Evolutionary conservation across 1,140 invertebrate genomes (phyloP).

Genomic region (Antheraea mylitta): DNA sequence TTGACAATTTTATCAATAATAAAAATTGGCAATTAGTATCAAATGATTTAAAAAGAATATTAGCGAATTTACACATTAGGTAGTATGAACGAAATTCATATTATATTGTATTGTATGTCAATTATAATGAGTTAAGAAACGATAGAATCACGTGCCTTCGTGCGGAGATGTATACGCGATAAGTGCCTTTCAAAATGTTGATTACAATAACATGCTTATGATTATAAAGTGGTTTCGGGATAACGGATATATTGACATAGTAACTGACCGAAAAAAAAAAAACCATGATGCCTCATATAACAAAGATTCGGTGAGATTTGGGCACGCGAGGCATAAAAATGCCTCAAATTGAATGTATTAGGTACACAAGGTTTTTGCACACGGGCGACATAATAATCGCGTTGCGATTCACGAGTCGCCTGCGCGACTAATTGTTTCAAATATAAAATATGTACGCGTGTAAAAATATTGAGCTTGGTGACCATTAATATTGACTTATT

Average conservation of each 20-base stretch:
- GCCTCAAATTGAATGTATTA: not conserved
- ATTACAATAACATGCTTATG: not conserved
- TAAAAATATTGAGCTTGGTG: too few relatives aligned
- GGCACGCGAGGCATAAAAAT: not conserved
- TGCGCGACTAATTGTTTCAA: too few relatives aligned
- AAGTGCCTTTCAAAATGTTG: not conserved
- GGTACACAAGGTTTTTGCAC: not conserved
- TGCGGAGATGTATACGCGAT: not conserved
- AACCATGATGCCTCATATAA: too few relatives aligned
- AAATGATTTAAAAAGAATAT: too few relatives aligned
- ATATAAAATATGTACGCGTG: too few relatives aligned
- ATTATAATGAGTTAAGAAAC: not conserved
- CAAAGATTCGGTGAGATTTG: too few relatives aligned
- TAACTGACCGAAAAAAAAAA: too few relatives aligned
- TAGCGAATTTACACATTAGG: too few relatives aligned
- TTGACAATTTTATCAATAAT: not conserved
- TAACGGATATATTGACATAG: not conserved
- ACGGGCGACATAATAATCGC: not conserved
- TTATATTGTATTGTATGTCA: not conserved
- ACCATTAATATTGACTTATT: too few relatives aligned
- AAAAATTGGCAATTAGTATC: not conserved
- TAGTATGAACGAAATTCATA: too few relatives aligned
- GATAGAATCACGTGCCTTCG: not conserved
- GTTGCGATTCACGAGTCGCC: not conserved
- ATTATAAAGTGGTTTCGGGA: not conserved